These are phyloP conservation scores for Alosa alosa DNA, from an alignment of 2,113 vertebrate genomes.

Conservation along the genomic window DNA sequence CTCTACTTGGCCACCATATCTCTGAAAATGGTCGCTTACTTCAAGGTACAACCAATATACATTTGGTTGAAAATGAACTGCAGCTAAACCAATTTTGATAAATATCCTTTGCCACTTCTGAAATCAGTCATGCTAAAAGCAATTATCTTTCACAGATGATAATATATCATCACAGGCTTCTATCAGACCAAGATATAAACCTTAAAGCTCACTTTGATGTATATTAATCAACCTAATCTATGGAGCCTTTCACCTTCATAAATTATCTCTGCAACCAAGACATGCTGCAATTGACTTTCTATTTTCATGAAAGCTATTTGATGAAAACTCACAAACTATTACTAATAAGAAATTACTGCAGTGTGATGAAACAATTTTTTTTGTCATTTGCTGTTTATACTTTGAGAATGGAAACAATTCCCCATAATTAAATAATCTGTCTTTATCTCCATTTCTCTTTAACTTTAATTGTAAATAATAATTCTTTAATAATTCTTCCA, in stretches of 20 bases:
- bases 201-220: background rate
- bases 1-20: slow-evolving; percentile 89
- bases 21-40: slow-evolving; percentile 86
- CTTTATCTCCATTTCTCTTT: background rate
- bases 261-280: background rate
- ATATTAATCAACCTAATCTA: background rate
- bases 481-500: background rate
- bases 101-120: background rate
- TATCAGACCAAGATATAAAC: background rate
- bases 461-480: too few relatives aligned
- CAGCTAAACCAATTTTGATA: background rate
- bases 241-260: background rate
- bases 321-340: background rate
- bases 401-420: background rate
- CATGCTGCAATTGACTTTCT: background rate
- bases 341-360: too few relatives aligned
- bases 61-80: background rate
- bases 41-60: slow-evolving; percentile 73
- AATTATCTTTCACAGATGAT: background rate
- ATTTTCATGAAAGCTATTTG: background rate
- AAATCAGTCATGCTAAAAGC: background rate
- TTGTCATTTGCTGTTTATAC: background rate
- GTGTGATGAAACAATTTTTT: background rate
- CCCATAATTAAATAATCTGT: background rate
- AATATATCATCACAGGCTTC: background rate